Conservation (phyloP, 2,113 vertebrate species). For the Meles meles region DNA sequence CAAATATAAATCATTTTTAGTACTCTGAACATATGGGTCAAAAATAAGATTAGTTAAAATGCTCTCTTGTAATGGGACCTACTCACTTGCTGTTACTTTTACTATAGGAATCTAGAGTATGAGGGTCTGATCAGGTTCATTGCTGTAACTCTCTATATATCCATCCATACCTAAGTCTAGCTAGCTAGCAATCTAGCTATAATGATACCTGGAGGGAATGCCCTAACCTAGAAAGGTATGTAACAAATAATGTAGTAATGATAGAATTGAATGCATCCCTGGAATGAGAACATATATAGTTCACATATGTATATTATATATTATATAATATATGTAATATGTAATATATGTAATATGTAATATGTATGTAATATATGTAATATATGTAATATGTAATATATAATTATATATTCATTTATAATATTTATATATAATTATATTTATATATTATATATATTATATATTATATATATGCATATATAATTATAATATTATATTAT, state of each 20-base stretch:
- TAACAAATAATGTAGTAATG: not conserved
- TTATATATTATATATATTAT: no score
- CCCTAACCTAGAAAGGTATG: not conserved
- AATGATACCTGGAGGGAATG: not conserved
- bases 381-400: no score
- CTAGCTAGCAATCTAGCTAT: not conserved
- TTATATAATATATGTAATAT: no score
- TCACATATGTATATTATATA: no score
- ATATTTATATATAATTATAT: no score
- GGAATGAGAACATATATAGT: not conserved
- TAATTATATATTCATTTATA: no score
- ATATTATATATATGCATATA: no score
- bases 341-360: no score
- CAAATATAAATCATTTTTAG: conserved; percentile 23
- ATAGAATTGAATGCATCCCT: not conserved
- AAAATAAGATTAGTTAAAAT: not conserved
- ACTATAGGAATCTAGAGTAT: not conserved
- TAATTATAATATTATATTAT: no score
- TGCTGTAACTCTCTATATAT: not conserved
- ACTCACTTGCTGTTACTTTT: not conserved
- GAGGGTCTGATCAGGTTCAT: not conserved
- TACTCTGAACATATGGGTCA: not conserved
- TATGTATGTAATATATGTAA: no score
- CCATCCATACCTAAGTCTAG: not conserved
- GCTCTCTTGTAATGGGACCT: not conserved